These are phyloP conservation scores for Monochamus saltuarius DNA, from an alignment of 1,140 invertebrate species.

Conservation along the genomic window DNA sequence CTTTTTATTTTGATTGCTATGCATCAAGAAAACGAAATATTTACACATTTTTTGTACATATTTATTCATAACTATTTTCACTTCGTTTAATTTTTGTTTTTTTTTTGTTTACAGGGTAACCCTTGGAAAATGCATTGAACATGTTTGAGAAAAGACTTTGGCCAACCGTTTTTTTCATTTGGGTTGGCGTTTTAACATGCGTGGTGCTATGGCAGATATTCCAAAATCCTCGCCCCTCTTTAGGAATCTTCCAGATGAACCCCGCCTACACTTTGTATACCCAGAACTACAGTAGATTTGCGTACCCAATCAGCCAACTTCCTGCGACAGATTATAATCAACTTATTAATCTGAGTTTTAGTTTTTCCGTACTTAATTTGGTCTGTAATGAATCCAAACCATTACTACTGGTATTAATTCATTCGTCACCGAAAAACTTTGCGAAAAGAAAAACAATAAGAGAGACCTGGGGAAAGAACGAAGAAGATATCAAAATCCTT, in stretches of 20 bases:
- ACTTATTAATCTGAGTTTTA: constrained; percentile 43
- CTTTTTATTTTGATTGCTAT: no score
- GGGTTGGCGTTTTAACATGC: constrained; percentile 2
- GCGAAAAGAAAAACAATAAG: constrained; percentile 63
- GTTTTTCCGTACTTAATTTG: constrained; percentile 42
- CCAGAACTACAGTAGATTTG: neutral
- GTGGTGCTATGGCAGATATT: constrained; percentile 16
- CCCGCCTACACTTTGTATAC: constrained; percentile 9
- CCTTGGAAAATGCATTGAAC: constrained; percentile 11
- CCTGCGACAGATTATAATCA: constrained; percentile 40
- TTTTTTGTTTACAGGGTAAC: no score
- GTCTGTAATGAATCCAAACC: constrained; percentile 43
- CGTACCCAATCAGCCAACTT: constrained; percentile 26
- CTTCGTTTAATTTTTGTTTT: no score
- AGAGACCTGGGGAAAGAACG: constrained; percentile 65
- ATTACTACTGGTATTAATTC: constrained; percentile 65
- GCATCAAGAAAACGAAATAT: no score
- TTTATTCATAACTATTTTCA: no score
- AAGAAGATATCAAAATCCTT: constrained; percentile 55
- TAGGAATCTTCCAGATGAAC: neutral
- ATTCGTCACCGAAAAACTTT: constrained; percentile 66
- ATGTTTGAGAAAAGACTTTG: constrained; percentile 16
- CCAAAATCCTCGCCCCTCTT: neutral
- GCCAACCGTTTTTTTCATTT: constrained; percentile 6
- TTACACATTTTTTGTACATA: no score